Evolutionary conservation across 2,888 invertebrate genomes (phyloP).

Genomic region (Caenorhabditis zanzibari): DNA sequence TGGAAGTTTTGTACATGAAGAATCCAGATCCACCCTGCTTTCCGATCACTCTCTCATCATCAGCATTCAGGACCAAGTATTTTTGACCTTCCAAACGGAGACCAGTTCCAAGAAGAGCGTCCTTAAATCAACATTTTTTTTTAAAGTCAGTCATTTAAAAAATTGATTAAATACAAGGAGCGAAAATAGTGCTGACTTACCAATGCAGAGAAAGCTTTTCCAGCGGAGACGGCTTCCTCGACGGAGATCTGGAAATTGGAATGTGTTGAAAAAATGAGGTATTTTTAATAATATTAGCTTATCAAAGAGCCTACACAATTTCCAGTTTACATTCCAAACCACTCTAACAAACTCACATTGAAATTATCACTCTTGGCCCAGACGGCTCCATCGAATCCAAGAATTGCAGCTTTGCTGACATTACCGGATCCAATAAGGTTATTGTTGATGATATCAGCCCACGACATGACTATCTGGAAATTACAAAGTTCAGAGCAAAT

Average conservation of each 20-base stretch:
- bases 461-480: slow-evolving; percentile 36
- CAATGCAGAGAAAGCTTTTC: slow-evolving; percentile 75
- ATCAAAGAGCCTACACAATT: no score
- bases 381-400: slow-evolving; percentile 82
- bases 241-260: slow-evolving; percentile 74
- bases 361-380: slow-evolving; percentile 83
- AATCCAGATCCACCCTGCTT: slow-evolving; percentile 83
- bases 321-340: not conserved
- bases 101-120: slow-evolving; percentile 79
- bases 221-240: slow-evolving; percentile 78
- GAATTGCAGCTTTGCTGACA: slow-evolving; percentile 83
- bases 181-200: no score
- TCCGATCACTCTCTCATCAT: slow-evolving; percentile 83
- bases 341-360: slow-evolving; percentile 72
- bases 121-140: no score
- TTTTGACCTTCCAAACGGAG: slow-evolving; percentile 82
- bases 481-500: not conserved
- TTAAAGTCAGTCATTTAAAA: not conserved
- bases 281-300: no score
- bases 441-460: slow-evolving; percentile 75
- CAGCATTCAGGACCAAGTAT: slow-evolving; percentile 80
- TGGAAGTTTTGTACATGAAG: slow-evolving; percentile 82
- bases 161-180: not conserved
- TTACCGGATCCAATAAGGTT: slow-evolving; percentile 80
- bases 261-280: no score